Evolutionary conservation across 2,888 invertebrate genomes (phyloP), one percentile per base, ranked within the genome.

Genomic region (Maniola hyperantus): DNA sequence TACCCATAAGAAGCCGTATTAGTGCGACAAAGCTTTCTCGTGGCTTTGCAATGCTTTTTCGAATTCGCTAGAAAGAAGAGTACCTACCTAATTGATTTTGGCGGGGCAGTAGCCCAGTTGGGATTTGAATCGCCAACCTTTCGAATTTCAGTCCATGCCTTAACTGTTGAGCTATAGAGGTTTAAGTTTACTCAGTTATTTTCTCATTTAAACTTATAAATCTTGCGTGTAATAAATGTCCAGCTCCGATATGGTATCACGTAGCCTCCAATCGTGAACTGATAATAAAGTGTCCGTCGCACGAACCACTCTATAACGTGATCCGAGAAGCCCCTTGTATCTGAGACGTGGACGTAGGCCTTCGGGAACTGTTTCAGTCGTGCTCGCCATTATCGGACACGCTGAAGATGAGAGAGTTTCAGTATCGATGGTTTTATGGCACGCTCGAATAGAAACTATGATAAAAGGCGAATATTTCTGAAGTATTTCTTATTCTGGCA

Each of bases 261-360:
- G 70, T 71, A 71, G 64, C 55, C 42, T 54, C 48, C 66, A 59
- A 71, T 71, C 70, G 68, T 66, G 64, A 65, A 64, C 66, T 59
- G 70, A 65, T 71, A 68, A 66, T 71, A 71, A 71, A 66, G 66
- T 66, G 68, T 66, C 66, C 66, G 64, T 48, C 57, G 61, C 65
- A 65, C 66, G 70, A 64, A 65, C 61, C 64, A 58, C 58, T 58
- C 54, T 65, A 61, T 64, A 67, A 69, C 64, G 66, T 71, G 70
- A 71, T 68, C 66, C 46, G 36, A 59, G 54, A 53, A 61, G 58
- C 59, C 65, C 59, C 62, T 62, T 65, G 65, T 68, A 65, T 65
- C 57, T 44, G 61, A 60, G 10, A 66, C 62, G 64, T 64, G 65
- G 57, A 59, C 48, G 51, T 61, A 63, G 63, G 54, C 63, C 63